Base-by-base conservation (phyloP, 64 coral and sea anemone species). In the Acropora yongei region DNA sequence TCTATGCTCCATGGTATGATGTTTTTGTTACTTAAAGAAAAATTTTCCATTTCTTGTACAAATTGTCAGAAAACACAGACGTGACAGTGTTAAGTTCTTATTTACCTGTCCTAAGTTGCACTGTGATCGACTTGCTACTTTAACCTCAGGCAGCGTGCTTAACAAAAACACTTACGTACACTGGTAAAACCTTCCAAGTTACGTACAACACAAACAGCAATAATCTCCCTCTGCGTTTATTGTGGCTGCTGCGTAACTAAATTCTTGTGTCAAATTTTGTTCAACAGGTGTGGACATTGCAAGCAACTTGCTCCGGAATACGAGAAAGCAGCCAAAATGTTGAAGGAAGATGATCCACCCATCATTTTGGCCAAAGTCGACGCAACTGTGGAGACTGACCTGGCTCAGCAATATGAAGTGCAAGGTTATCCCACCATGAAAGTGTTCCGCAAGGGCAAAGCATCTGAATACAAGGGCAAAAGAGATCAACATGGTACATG, bases 1-100 rank as follows among this genome's bases (percentile, higher is more conserved):
- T 99, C 43, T 99, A 96, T 96, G 97, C 97, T 80, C 97, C 97
- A 81, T 99, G 97, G 97, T 99, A 76, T 92, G 94, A 75, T 46
- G 12, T 41, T 68, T n/a, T 75, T 44, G 40, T 51, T 75, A 49
- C 68, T 74, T 55, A 10, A 7, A 55, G 30, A 30, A 55, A 10
- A 55, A 55, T 7, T 55, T 55, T 55, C 51, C 51, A 55, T 55
- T 0, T 55, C 10, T 10, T 55, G 51, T 55, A 55, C 51, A 55
- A 55, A 55, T 55, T 55, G 51, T 5, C 5, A 10, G 51, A 55
- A 30, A 30, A 30, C 30, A 30, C 30, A 30, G 30, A 30, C 30
- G 30, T 30, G 30, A 30, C 30, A 30, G 30, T 30, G 30, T 30
- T 30, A 30, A 30, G 30, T 30, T 30, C 30, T 30, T 30, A 30